A percentile compares a stretch with the other conserved stretches of the same genome.
Conservation (phyloP, 2,113 vertebrate species). For the Rallus limicola region DNA sequence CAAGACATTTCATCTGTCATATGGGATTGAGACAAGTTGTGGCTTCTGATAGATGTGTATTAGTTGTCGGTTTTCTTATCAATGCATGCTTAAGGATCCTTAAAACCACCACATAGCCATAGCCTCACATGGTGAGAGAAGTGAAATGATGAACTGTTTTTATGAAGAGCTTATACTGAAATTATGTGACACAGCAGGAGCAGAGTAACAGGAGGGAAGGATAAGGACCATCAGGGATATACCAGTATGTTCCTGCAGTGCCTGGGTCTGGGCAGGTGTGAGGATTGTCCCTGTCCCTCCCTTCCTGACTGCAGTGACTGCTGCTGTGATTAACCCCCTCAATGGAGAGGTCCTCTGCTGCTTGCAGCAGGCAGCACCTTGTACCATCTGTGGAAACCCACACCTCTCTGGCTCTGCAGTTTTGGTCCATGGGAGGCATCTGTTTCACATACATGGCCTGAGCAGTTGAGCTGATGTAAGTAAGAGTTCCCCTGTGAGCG, state of each 20-base stretch:
- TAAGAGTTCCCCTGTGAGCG: accelerated
- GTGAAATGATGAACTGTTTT: neutral
- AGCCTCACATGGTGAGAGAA: neutral
- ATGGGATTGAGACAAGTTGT: neutral
- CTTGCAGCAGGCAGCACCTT: neutral
- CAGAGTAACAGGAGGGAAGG: neutral
- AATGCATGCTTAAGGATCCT: neutral
- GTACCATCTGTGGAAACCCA: neutral
- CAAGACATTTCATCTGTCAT: neutral
- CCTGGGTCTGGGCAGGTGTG: neutral
- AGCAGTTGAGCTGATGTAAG: neutral
- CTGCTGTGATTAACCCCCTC: neutral
- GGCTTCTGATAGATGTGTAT: neutral
- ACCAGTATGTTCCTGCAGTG: neutral
- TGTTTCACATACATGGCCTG: neutral
- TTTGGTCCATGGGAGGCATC: neutral
- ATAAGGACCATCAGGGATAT: neutral
- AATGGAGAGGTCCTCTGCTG: neutral
- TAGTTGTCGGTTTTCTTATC: neutral
- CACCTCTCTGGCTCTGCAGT: neutral
- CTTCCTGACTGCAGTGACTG: neutral
- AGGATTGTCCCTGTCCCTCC: neutral
- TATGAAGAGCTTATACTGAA: neutral
- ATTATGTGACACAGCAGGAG: neutral
- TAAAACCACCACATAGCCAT: neutral